Evolutionary conservation across 2,797 vertebrate genomes (phyloP).

Genomic region (Morelia viridis): DNA sequence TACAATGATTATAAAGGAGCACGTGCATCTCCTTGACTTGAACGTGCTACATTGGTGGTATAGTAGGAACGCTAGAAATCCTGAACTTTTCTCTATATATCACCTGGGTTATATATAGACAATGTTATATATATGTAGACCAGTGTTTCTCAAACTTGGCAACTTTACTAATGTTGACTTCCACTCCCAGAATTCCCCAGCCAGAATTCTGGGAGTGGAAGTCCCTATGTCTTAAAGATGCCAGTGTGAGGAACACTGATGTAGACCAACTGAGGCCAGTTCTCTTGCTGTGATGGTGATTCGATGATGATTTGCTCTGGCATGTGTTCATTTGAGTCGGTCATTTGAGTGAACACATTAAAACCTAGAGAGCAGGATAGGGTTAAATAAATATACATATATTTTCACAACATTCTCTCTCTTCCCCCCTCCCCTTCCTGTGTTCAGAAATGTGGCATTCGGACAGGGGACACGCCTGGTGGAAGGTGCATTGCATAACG

Average conservation of each 20-base stretch:
- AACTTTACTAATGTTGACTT: neutral
- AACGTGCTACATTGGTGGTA: neutral
- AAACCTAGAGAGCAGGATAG: too few species aligned
- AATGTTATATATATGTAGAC: neutral
- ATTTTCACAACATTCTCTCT: neutral
- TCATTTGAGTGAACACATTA: too few species aligned
- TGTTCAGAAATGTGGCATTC: accelerated
- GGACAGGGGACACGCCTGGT: neutral
- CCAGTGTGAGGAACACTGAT: neutral
- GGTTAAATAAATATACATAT: neutral
- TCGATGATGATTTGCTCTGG: too few species aligned
- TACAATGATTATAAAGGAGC: neutral
- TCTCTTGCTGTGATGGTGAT: too few species aligned
- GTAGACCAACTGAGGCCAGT: too few species aligned
- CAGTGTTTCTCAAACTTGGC: too few species aligned
- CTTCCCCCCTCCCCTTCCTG: neutral
- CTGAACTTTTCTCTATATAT: neutral
- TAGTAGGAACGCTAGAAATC: neutral
- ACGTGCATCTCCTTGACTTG: neutral
- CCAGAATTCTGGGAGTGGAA: neutral
- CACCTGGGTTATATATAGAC: neutral
- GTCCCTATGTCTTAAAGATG: neutral
- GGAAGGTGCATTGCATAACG: neutral
- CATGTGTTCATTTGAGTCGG: too few species aligned
- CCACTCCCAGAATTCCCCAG: neutral